Base-by-base conservation (phyloP, 2,888 invertebrate species). In the Drosophila affinis region DNA sequence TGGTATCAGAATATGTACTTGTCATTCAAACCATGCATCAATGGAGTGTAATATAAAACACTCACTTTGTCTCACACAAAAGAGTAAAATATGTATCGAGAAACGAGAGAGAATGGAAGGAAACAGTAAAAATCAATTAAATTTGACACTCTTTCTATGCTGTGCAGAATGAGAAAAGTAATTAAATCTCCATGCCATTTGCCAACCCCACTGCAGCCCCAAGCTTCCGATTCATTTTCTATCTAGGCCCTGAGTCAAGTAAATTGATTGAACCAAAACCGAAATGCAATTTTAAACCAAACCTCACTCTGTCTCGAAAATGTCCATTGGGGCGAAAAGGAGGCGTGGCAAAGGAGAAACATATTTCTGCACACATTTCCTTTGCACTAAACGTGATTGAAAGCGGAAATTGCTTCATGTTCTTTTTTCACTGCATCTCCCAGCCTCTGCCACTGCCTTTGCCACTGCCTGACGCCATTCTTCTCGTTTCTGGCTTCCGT, bases 351-450 rank as follows among this genome's bases (percentile, higher is more conserved):
- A 34, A 14, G 53, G 49, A 29, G 34, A 63, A 52, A 65, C 46
- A 63, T 61, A 74, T 62, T 64, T 44, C 57, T 58, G 76, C 76
- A 51, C 72, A 81, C 79, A 83, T 83, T 83, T 84, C 87, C 87
- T 79, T 55, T 54, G 64, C 63, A 74, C 79, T 76, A 72, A 85
- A 76, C 72, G 73, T 83, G 77, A 87, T 85, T 86, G 79, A 86
- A 78, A 77, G 72, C 86, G 85, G 85, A 86, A 86, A 86, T 86
- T 85, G 75, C 70, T 64, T 72, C 79, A 67, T 61, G 77, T 79
- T 54, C 63, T 48, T 51, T 57, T 60, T 57, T 17, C 12, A 48
- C 39, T 44, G 10, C 24, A 9, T 32, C 56, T 39, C 10, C 52
- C 46, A 44, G 44, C 70, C 68, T 49, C 39, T 34, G 10, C 34